Evolutionary conservation across 2,888 invertebrate genomes (phyloP), one percentile per base, ranked within the genome.

Genomic region (Harpalus rubripes): DNA sequence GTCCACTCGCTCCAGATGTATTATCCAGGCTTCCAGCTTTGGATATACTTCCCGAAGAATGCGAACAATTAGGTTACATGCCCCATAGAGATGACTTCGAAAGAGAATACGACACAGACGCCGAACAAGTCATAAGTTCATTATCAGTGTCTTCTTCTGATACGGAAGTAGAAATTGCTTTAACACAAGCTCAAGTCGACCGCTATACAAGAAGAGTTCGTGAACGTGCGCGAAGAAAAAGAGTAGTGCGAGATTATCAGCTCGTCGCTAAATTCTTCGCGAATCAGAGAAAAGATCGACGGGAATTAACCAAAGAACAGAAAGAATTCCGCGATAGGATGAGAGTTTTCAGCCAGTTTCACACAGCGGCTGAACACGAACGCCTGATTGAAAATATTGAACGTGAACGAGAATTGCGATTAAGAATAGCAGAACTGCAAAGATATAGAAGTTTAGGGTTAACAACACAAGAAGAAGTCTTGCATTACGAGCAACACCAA

Each of bases 11-110:
- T 0, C 96, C 96, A 7, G 94, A 95, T 86, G 92, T 94, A 26
- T 93, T 94, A 85, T 94, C 95, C 0, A 92, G 95, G 83, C 91
- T 98, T 83, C 96, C 97, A 52, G 96, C 97, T 0, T 90, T 97
- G 32, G 97, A 98, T 88, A 94, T 97, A 81, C 94, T 95, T 8
- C 91, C 94, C 0, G 97, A 98, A 89, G 98, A 99, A 91, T 97
- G 98, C 44, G 93, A 95, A 52, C 95, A 97, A 88, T 92, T 99
- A 8, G 97, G 98, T 1, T 99, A 98, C 89, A 98, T 98, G 96
- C 97, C 98, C 1, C 96, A 97, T 89, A 94, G 98, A 89, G 98
- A 98, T 93, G 98, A 98, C 90, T 99, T 98, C 93, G 98, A 98
- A 92, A 94, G 97, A 91, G 98, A 99, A 91, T 98, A 96, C 91